These are phyloP conservation scores for Drosophila parthenogenetica DNA, from an alignment of 2,888 invertebrate species.

Conservation along the genomic window DNA sequence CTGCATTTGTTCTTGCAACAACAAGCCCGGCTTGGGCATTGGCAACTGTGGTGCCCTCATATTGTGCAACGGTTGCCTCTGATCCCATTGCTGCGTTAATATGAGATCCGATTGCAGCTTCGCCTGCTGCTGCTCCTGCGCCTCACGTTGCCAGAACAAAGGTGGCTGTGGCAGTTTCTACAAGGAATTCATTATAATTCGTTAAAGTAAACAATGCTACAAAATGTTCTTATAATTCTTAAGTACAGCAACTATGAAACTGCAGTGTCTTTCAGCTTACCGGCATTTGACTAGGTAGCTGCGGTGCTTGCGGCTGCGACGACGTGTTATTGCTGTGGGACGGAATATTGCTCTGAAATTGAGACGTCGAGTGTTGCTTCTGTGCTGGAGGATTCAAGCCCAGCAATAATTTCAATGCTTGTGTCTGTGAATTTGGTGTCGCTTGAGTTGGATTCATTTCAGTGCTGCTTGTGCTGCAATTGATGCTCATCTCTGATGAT, in stretches of 20 bases:
- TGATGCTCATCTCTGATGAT: not conserved
- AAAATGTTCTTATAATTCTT: too few relatives aligned
- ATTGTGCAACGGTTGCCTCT: not conserved
- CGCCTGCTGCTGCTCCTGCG: slow-evolving; percentile 39
- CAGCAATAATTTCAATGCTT: slow-evolving; percentile 62
- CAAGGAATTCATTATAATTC: not conserved
- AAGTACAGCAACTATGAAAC: not conserved
- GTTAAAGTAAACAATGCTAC: too few relatives aligned
- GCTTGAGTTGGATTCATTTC: not conserved
- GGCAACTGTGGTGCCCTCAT: slow-evolving; percentile 4
- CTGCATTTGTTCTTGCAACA: slow-evolving; percentile 5
- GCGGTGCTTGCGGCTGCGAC: slow-evolving; percentile 3
- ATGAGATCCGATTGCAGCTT: slow-evolving; percentile 22
- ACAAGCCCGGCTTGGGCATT: slow-evolving; percentile 3
- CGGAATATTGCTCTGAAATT: slow-evolving; percentile 11
- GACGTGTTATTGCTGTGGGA: slow-evolving; percentile 9
- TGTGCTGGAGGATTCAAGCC: slow-evolving; percentile 48
- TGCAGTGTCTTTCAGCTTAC: slow-evolving; percentile 32
- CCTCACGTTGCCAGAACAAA: slow-evolving; percentile 63
- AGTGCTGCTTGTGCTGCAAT: not conserved
- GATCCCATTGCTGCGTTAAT: slow-evolving; percentile 30
- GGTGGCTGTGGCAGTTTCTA: slow-evolving; percentile 77
- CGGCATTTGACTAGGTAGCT: slow-evolving; percentile 46
- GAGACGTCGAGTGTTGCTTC: slow-evolving; percentile 1
- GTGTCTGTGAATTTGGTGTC: slow-evolving; percentile 56